Percentiles rank a stretch among this genome's conserved stretches.
Conservation (phyloP, 2,888 invertebrate genomes). For the Catocala nupta region DNA sequence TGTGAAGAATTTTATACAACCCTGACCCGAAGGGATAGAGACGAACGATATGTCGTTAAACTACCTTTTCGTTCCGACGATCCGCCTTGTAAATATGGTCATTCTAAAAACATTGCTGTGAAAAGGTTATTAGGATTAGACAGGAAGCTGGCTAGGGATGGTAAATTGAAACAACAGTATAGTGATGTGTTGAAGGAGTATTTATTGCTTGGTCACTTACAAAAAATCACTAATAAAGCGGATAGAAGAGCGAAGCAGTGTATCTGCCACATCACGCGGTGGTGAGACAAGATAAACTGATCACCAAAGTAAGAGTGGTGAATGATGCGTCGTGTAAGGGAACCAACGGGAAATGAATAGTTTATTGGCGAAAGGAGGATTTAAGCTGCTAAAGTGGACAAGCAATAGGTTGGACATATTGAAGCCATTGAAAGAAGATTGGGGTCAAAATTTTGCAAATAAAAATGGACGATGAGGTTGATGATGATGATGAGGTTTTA, state of each 20-base stretch:
- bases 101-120: too few species aligned
- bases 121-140: constrained; percentile 1
- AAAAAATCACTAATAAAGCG: not conserved
- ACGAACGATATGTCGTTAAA: too few species aligned
- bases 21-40: too few species aligned
- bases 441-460: not conserved
- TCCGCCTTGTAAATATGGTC: too few species aligned
- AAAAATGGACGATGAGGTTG: too few species aligned
- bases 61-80: too few species aligned
- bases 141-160: too few species aligned
- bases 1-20: too few species aligned
- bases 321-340: constrained; percentile 1
- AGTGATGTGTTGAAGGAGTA: not conserved
- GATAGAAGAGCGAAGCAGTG: not conserved
- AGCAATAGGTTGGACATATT: not conserved
- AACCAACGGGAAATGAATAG: constrained; percentile 1
- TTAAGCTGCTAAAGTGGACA: not conserved
- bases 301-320: too few species aligned
- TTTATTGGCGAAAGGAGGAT: not conserved
- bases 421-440: not conserved
- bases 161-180: not conserved
- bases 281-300: constrained; percentile 2
- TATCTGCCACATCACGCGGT: too few species aligned
- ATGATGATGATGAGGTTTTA: too few species aligned
- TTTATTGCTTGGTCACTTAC: constrained; percentile 1